Percentiles rank a stretch among this genome's conserved stretches.
Conservation (phyloP, 2,113 vertebrate species). For the Neogobius melanostomus region DNA sequence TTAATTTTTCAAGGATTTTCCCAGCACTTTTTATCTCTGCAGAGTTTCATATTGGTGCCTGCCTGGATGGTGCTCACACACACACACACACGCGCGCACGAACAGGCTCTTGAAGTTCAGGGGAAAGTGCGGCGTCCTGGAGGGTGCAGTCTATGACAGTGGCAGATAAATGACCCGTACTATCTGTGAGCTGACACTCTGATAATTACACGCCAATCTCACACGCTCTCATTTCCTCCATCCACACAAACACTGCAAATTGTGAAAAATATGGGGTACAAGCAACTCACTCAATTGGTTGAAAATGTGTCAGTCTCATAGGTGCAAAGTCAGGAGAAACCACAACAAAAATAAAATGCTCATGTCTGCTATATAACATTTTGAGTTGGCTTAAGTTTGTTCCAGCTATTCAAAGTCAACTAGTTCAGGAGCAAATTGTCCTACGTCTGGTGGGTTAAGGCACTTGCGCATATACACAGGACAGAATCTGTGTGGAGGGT, state of each 20-base stretch:
- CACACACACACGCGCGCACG: neutral
- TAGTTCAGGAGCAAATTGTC: too few species aligned
- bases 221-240: constrained; percentile 59
- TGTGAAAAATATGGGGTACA: constrained; percentile 14
- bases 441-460: too few species aligned
- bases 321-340: neutral
- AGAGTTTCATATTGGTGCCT: constrained; percentile 22
- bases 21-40: constrained; percentile 3
- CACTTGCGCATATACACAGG: too few species aligned
- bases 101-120: constrained; percentile 23
- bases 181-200: constrained; percentile 64
- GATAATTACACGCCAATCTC: constrained; percentile 75
- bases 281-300: neutral
- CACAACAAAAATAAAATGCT: neutral
- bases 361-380: neutral
- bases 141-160: constrained; percentile 54
- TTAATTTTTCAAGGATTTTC: constrained; percentile 13
- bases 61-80: neutral
- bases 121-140: constrained; percentile 33
- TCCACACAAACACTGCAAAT: constrained; percentile 14
- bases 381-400: neutral
- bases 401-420: too few species aligned
- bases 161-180: constrained; percentile 62
- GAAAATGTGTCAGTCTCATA: neutral
- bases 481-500: too few species aligned